Evolutionary conservation across 2,888 invertebrate genomes (phyloP), one percentile per base, ranked within the genome.

Genomic region (Cantharis lateralis): DNA sequence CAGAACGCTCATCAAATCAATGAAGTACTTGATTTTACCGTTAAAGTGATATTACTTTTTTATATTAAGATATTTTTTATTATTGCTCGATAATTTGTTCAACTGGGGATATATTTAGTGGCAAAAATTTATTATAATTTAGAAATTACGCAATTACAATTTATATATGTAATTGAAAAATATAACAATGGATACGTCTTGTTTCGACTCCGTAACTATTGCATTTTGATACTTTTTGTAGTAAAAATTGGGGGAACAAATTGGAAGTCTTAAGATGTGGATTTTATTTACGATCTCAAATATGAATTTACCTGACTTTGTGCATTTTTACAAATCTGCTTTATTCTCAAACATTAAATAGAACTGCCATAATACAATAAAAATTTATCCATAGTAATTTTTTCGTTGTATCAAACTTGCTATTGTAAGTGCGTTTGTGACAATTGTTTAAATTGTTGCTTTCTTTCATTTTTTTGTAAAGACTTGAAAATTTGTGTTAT

Each of bases 1-100:
- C 92, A 81, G 94, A 95, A 85, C 95, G 76, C n/a, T 74, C 76
- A 16, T 71, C 76, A 20, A 69, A 74, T 64, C 71, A 74, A 75
- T 72, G 74, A 72, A 78, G 72, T 71, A 28, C 32, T 77, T 68
- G n/a, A 28, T 26, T 24, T 18, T 24, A 26, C 26, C 26, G 7
- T n/a, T 24, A 66, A 66, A 66, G 64, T 66, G 64, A 66, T 66
- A 66, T 66, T 10, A 64, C 64, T 18, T 68, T 68, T 28, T 26
- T 26, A 18, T 15, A 68, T 68, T 68, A 68, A 15, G 10, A 66
- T 24, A 66, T 66, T 18, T 66, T 66, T 66, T 20, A 66, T 66
- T 24, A 20, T 66, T 24, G 16, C 9, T 66, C n/a, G n/a, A 66
- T 66, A 66, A 66, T 66, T 66, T 66, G 13, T 18, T 66, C 20